These are phyloP conservation scores for Genyomyrus donnyi DNA, from an alignment of 2,113 vertebrate species.

Conservation along the genomic window DNA sequence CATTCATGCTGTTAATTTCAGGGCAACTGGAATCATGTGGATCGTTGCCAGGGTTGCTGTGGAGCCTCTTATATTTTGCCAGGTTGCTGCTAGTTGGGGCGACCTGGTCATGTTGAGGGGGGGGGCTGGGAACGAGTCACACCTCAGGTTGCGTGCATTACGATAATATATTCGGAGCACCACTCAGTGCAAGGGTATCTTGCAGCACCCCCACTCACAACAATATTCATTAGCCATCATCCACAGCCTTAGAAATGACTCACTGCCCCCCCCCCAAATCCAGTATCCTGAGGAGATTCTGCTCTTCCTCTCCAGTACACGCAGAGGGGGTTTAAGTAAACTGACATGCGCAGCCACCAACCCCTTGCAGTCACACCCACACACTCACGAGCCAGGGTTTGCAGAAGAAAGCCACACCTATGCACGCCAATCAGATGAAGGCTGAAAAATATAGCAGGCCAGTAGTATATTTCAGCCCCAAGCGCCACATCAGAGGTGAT, in stretches of 20 bases:
- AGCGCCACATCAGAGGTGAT: neutral
- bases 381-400: neutral
- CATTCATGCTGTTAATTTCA: neutral
- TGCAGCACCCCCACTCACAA: neutral
- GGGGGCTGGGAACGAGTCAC: neutral
- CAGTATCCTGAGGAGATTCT: neutral
- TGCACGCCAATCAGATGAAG: neutral
- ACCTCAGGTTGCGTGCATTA: neutral
- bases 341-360: neutral
- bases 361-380: neutral
- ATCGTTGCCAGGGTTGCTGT: neutral
- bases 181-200: neutral
- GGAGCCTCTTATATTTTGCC: neutral
- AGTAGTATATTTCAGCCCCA: neutral
- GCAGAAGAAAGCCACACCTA: neutral
- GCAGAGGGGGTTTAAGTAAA: neutral
- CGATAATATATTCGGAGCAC: neutral
- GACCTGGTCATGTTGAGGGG: neutral
- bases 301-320: neutral
- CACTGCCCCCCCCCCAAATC: neutral
- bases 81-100: neutral
- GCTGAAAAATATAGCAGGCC: neutral
- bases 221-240: neutral
- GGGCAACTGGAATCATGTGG: neutral
- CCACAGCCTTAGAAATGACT: slow-evolving; percentile 6